Base-by-base conservation (phyloP, 2,888 invertebrate genomes). In the Dryobotodes eremita region DNA sequence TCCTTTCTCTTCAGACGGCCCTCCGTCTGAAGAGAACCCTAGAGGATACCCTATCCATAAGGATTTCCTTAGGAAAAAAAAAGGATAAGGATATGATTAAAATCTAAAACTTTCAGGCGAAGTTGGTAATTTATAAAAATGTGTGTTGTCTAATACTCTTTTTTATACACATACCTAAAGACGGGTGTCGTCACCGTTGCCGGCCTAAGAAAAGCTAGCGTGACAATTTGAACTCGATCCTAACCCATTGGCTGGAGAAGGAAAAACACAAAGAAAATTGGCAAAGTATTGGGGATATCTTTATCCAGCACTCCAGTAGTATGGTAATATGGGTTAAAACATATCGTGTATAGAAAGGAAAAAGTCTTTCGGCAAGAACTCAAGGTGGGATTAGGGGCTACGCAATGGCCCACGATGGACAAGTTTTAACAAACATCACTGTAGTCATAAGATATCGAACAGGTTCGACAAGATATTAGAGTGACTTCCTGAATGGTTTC, bases 391-490 rank as follows among this genome's bases (percentile, higher is more conserved):
- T 50, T 36, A 13, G 23, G 3, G 0, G 20, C 1, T 48, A 42
- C 31, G 31, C 31, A 36, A 42, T 75, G 73, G 57, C 3, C 0
- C 31, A 42, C 15, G 17, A 64, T 48, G 36, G 55, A 17, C 46
- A 31, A 36, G 26, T 31, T 26, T 42, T 10, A 76, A 23, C 23
- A 57, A 8, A 50, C 23, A 53, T 53, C 23, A 50, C 50, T 75
- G 6, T 31, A 48, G 17, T 31, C 50, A 46, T 7, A 55, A 36
- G 48, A 55, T 48, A 55, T 48, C 7, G 23, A 64, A 13, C 11
- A 68, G 15, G 31, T 23, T 79, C 48, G 42, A 26, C 17, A 46
- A 59, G 36, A 46, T 20, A 74, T 62, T 80, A 80, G 7, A 55
- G 8, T 1, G 48, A 42, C 48, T 20, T 62, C 48, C 68, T 55